These are phyloP conservation scores for Phthorimaea operculella DNA, from an alignment of 1,140 invertebrate genomes.

Conservation along the genomic window DNA sequence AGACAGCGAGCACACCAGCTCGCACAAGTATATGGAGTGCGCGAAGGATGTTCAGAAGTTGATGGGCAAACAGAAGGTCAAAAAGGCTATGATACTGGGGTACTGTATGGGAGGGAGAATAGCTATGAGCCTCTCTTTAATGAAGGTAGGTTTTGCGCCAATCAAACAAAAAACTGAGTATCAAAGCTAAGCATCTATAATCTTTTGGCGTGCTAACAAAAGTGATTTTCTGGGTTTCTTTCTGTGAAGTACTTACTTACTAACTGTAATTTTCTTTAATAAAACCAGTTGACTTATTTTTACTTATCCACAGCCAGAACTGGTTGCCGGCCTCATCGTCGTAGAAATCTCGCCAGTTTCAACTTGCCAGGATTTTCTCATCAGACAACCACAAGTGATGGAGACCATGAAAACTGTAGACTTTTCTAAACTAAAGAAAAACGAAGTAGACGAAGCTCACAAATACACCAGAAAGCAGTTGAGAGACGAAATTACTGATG, in stretches of 20 bases:
- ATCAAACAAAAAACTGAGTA: too few relatives aligned
- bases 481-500: constrained; percentile 25
- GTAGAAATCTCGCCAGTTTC: constrained; percentile 79
- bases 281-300: too few relatives aligned
- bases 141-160: constrained; percentile 66
- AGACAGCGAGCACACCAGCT: constrained; percentile 80
- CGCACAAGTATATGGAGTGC: constrained; percentile 79
- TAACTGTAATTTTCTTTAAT: too few relatives aligned
- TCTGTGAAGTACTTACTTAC: too few relatives aligned
- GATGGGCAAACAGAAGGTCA: constrained; percentile 71
- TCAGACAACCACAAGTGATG: constrained; percentile 63
- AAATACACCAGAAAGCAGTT: constrained; percentile 28
- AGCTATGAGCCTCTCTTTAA: constrained; percentile 82
- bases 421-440: constrained; percentile 25
- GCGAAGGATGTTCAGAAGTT: constrained; percentile 78
- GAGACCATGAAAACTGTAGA: constrained; percentile 64
- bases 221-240: too few relatives aligned
- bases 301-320: constrained; percentile 70
- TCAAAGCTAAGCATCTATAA: too few relatives aligned
- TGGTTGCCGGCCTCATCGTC: constrained; percentile 77
- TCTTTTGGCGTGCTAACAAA: too few relatives aligned
- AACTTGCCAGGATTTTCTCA: constrained; percentile 51
- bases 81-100: constrained; percentile 78
- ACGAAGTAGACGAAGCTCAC: constrained; percentile 25
- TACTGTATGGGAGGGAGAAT: constrained; percentile 93